Evolutionary conservation across 2,113 vertebrate genomes (phyloP).

Genomic region (Spizaetus ornatus): DNA sequence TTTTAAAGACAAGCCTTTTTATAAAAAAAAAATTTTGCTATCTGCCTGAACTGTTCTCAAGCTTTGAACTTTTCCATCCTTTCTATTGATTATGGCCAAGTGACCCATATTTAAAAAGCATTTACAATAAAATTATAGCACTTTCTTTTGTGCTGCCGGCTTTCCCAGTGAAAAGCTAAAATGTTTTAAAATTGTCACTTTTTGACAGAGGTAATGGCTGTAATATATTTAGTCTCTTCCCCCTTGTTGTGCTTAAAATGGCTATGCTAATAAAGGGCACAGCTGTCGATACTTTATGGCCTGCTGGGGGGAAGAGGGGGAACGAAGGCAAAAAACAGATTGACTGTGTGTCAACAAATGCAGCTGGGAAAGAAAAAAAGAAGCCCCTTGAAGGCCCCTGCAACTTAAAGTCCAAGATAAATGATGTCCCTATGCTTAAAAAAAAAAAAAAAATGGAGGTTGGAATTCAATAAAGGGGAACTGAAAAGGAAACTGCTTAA

Average conservation of each 20-base stretch:
- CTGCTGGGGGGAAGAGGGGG: conserved; percentile 63
- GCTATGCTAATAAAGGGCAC: conserved; percentile 91
- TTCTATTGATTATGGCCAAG: conserved; percentile 60
- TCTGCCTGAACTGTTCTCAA: conserved; percentile 39
- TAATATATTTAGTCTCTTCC: conserved; percentile 83
- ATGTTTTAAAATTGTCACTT: conserved; percentile 90
- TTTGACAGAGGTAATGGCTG: conserved; percentile 86
- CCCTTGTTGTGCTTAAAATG: conserved; percentile 71
- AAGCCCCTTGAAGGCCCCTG: conserved; percentile 79
- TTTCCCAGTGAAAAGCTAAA: conserved; percentile 79
- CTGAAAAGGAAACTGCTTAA: conserved; percentile 74
- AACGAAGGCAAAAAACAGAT: conserved; percentile 78
- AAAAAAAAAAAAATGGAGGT: conserved; percentile 83
- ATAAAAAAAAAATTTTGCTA: not conserved
- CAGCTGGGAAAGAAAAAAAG: conserved; percentile 88
- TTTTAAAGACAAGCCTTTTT: conserved; percentile 52
- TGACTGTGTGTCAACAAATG: conserved; percentile 96
- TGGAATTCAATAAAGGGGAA: conserved; percentile 87
- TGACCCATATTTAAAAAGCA: conserved; percentile 87
- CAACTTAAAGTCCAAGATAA: conserved; percentile 78
- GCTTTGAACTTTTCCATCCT: conserved; percentile 67
- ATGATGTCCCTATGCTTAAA: conserved; percentile 73
- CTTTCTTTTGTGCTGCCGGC: conserved; percentile 71
- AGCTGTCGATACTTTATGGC: conserved; percentile 97
- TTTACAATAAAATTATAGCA: conserved; percentile 83